These are phyloP conservation scores for Agraylea sexmaculata DNA, from an alignment of 1,140 invertebrate genomes.

Conservation along the genomic window DNA sequence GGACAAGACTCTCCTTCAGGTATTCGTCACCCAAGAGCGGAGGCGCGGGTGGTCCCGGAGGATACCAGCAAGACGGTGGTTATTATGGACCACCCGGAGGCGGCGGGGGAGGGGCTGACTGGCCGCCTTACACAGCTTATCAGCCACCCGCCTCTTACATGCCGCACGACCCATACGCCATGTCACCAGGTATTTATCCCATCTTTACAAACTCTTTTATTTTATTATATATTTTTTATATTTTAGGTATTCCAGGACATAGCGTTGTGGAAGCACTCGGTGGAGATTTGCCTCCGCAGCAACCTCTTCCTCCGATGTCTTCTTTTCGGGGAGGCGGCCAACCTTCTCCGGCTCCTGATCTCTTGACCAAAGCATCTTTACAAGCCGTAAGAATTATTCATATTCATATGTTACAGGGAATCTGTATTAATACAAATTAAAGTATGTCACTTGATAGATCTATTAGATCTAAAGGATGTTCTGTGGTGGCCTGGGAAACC, in stretches of 20 bases:
- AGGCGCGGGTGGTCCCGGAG: conserved; percentile 18
- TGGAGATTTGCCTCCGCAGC: conserved; percentile 38
- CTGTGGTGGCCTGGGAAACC: no score
- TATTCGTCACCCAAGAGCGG: conserved; percentile 72
- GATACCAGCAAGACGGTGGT: conserved; percentile 41
- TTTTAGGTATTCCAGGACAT: conserved; percentile 45
- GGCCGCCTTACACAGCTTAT: conserved; percentile 35
- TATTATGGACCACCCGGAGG: conserved; percentile 41
- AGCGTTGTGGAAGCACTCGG: conserved; percentile 45
- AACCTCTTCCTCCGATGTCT: conserved; percentile 86
- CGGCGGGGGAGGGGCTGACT: conserved; percentile 28
- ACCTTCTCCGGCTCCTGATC: conserved; percentile 43
- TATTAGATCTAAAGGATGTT: no score
- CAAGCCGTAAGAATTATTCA: conserved; percentile 38
- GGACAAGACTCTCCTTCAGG: conserved; percentile 61
- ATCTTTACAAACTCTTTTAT: background rate
- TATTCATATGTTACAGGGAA: no score
- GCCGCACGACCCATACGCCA: conserved; percentile 44
- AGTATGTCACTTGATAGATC: no score
- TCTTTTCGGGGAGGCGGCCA: conserved; percentile 64
- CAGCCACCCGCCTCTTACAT: conserved; percentile 38
- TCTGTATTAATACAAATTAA: no score
- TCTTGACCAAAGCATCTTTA: conserved; percentile 38
- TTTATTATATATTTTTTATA: conserved; percentile 13
- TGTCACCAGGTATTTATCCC: conserved; percentile 34